Evolutionary conservation across 2,888 invertebrate genomes (phyloP).

Genomic region (Pseudanteris insignis): DNA sequence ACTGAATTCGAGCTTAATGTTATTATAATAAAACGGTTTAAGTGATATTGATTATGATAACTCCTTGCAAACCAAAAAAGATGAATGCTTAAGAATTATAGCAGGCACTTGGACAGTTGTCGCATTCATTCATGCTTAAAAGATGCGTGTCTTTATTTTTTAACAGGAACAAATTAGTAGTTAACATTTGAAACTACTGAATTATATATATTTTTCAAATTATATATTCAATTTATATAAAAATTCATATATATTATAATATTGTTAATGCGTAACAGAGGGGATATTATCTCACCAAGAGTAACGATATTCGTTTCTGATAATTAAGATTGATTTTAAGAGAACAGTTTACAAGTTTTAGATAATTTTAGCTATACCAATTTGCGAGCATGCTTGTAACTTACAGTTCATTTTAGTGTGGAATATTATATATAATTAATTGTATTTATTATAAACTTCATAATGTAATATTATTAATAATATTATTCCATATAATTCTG

Average conservation of each 20-base stretch:
- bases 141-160: too few relatives aligned
- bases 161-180: too few relatives aligned
- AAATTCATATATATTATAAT: slow-evolving; percentile 38
- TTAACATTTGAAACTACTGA: slow-evolving; percentile 25
- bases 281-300: slow-evolving; percentile 23
- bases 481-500: too few relatives aligned
- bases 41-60: too few relatives aligned
- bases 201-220: slow-evolving; percentile 31
- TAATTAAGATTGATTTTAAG: slow-evolving; percentile 42
- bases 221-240: slow-evolving; percentile 19
- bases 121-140: too few relatives aligned
- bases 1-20: too few relatives aligned
- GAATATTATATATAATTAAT: slow-evolving; percentile 52
- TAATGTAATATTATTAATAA: slow-evolving; percentile 26
- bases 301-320: slow-evolving; percentile 37
- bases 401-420: slow-evolving; percentile 44
- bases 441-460: slow-evolving; percentile 30
- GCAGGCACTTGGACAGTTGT: too few relatives aligned
- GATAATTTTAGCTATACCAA: slow-evolving; percentile 38
- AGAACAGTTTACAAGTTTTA: slow-evolving; percentile 25
- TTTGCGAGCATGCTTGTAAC: slow-evolving; percentile 23
- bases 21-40: too few relatives aligned
- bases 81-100: too few relatives aligned
- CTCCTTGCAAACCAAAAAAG: too few relatives aligned
- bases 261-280: slow-evolving; percentile 49